These are phyloP conservation scores for Caenorhabditis japonica DNA, from an alignment of 2,888 invertebrate genomes.

Conservation along the genomic window DNA sequence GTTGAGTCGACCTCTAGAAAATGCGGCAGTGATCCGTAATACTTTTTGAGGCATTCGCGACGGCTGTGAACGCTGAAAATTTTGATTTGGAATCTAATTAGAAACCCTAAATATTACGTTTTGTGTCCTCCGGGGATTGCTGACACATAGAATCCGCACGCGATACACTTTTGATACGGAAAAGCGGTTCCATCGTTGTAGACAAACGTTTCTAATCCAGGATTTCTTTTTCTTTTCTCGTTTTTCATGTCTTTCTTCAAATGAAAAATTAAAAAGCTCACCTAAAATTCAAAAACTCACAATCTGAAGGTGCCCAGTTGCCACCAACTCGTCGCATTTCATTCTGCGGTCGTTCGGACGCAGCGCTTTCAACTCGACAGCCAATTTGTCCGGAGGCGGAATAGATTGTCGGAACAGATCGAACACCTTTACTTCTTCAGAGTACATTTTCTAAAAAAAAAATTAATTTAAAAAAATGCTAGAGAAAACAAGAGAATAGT, in stretches of 20 bases:
- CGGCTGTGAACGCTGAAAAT: neutral
- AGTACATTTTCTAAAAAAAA: too few species aligned
- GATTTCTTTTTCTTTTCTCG: neutral
- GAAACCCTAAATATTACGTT: neutral
- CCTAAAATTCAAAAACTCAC: too few species aligned
- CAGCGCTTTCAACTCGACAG: neutral
- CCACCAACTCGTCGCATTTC: neutral
- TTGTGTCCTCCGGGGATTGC: neutral
- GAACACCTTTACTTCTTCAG: too few species aligned
- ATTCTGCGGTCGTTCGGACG: neutral
- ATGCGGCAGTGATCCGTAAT: too few species aligned
- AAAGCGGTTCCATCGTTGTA: neutral
- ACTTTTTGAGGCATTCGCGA: neutral
- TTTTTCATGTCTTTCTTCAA: too few species aligned
- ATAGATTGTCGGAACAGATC: too few species aligned
- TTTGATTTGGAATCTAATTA: neutral
- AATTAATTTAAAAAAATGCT: too few species aligned
- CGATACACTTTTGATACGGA: slow-evolving; percentile 1
- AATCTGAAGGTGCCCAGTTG: neutral
- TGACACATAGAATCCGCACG: neutral
- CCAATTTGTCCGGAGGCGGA: too few species aligned
- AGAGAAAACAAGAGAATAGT: too few species aligned
- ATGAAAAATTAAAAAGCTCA: too few species aligned
- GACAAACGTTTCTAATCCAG: neutral
- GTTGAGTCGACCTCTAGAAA: too few species aligned